phyloP scores from a whole-genome alignment of 1,140 invertebrate genomes.

The Octopus bimaculoides region DNA sequence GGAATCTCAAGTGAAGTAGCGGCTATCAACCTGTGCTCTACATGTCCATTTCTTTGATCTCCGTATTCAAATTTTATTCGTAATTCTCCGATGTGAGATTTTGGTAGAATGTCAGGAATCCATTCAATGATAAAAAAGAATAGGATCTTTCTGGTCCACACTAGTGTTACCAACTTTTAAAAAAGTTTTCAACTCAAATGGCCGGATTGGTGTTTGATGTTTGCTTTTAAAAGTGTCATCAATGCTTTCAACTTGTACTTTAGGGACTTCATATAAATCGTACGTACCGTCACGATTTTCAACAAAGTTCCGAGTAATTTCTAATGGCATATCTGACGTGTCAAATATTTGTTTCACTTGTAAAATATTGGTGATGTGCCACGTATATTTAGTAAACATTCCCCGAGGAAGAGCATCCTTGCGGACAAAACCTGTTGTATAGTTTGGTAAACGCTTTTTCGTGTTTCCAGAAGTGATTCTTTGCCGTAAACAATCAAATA shows the following conservation, averaged over 20 bases:
- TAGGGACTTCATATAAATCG: conserved; percentile 63
- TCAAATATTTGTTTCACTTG: too few species aligned
- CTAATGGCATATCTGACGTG: too few species aligned
- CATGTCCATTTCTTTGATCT: conserved; percentile 61
- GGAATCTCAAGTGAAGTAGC: not conserved
- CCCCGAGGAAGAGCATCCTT: conserved; percentile 68
- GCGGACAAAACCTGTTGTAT: conserved; percentile 61
- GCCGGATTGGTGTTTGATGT: conserved; percentile 64
- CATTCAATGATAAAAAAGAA: conserved; percentile 75
- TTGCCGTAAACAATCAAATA: conserved; percentile 72
- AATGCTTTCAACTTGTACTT: conserved; percentile 61
- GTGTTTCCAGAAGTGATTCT: conserved; percentile 67
- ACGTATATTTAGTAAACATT: conserved; percentile 72
- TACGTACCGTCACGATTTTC: conserved; percentile 69
- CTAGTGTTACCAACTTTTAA: conserved; percentile 71
- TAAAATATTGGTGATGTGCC: conserved; percentile 63
- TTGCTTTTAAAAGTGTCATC: conserved; percentile 41
- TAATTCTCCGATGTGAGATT: conserved; percentile 69
- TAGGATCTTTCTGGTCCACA: conserved; percentile 64
- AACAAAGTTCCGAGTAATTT: conserved; percentile 62
- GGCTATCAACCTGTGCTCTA: conserved; percentile 43
- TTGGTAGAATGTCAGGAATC: conserved; percentile 74
- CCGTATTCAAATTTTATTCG: conserved; percentile 69
- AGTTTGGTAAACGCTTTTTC: conserved; percentile 71
- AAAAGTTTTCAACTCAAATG: conserved; percentile 67